phyloP scores from a whole-genome alignment of 2,888 invertebrate species.

The Clivina fossor region DNA sequence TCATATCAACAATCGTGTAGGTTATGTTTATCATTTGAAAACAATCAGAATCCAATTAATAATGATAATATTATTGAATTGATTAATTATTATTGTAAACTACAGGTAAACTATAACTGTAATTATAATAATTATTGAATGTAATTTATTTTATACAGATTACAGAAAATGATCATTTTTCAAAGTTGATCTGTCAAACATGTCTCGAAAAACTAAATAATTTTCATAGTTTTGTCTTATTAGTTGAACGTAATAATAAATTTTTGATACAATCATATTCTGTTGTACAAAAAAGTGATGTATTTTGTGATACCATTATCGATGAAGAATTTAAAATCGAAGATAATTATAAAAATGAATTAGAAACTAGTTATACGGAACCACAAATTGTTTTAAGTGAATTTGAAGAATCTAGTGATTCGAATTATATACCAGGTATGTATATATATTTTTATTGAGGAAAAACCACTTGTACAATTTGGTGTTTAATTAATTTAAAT shows the following conservation, averaged over 20 bases:
- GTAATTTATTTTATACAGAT: constrained; percentile 9
- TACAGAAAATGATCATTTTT: constrained; percentile 17
- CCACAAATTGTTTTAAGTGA: constrained; percentile 23
- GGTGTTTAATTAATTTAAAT: too few relatives aligned
- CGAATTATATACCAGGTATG: constrained; percentile 6
- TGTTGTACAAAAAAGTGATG: background rate
- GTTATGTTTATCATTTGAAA: constrained; percentile 17
- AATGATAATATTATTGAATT: constrained; percentile 5
- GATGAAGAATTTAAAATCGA: background rate
- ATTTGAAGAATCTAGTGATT: constrained; percentile 10
- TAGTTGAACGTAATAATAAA: constrained; percentile 11
- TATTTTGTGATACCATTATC: background rate
- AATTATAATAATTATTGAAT: background rate
- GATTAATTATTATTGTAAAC: constrained; percentile 8
- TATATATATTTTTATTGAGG: too few relatives aligned
- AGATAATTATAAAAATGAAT: background rate
- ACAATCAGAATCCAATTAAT: background rate
- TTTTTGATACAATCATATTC: constrained; percentile 2
- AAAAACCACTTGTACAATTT: too few relatives aligned
- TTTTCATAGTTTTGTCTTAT: constrained; percentile 17
- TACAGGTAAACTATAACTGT: constrained; percentile 16
- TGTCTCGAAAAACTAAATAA: constrained; percentile 12
- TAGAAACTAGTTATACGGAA: background rate
- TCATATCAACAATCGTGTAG: constrained; percentile 12
- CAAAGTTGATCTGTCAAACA: constrained; percentile 16